Conservation (phyloP, 1,140 invertebrate species). For the Choristoneura fumiferana region DNA sequence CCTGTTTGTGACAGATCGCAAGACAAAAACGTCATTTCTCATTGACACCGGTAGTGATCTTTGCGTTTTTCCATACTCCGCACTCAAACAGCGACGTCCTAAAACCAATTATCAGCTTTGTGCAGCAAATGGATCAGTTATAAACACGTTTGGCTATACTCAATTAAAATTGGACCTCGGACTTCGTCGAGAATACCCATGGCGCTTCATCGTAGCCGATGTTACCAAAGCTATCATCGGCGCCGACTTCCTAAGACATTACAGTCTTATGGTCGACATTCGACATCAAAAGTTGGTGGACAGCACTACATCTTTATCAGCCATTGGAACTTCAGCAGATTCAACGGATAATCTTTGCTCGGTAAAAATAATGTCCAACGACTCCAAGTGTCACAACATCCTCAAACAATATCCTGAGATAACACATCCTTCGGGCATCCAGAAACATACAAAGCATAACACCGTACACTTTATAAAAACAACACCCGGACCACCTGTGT, state of each 20-base stretch:
- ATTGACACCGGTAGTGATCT: slow-evolving; percentile 4
- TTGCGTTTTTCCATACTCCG: neutral
- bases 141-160: neutral
- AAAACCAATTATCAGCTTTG: neutral
- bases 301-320: neutral
- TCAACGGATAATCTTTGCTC: too few species aligned
- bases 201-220: neutral
- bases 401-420: neutral
- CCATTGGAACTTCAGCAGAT: neutral
- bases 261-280: neutral
- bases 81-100: neutral
- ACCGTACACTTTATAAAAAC: neutral
- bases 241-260: neutral
- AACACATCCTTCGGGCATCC: neutral
- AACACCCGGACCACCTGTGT: slow-evolving; percentile 17
- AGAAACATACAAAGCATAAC: neutral
- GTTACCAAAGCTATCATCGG: neutral
- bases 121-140: neutral
- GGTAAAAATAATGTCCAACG: neutral
- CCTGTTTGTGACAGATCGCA: slow-evolving; percentile 33
- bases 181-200: neutral
- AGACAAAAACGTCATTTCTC: neutral
- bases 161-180: neutral
- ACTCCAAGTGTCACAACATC: neutral
- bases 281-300: neutral